Evolutionary conservation across 2,888 invertebrate genomes (phyloP), one percentile per base, ranked within the genome.

Genomic region (Caenorhabditis zanzibari): DNA sequence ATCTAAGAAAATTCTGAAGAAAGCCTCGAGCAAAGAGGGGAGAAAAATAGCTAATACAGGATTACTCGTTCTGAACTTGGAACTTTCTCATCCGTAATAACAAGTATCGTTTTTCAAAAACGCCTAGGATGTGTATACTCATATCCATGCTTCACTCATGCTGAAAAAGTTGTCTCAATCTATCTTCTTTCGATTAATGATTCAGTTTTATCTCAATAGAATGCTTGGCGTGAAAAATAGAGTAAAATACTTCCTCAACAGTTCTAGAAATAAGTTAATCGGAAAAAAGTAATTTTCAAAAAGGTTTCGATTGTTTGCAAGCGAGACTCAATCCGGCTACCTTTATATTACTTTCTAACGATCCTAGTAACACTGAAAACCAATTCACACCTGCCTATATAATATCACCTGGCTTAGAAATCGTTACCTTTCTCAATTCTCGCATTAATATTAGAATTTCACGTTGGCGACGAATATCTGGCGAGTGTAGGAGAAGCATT

Each of bases 101-200:
- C 24, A 66, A 66, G 58, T 75, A 75, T 66, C 75, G 58, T 64
- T 64, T 75, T 75, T 58, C 58, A 47, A 68, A 56, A 61, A 75
- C 41, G 64, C 38, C 38, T 44, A 49, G 16, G 26, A 24, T 54
- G 54, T 54, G 24, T 24, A 54, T 26, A 58, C 75, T 66, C 66
- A 75, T 66, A 66, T 58, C 63, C 56, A 75, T 66, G 75, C 68
- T 73, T 35, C 61, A 73, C 63, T 76, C 68, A 76, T 59, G 76
- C 76, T 76, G 76, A 76, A 76, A n/a, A n/a, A 76, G 76, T 76
- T 76, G 59, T 47, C 66, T 66, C 75, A 66, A 75, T 58, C 63
- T 75, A 75, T 76, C 68, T 66, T 68, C 76, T 38, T 52, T 68
- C 68, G 68, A 76, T 76, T 76, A 76, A 76, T 68, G 68, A 76